Base-by-base conservation (phyloP, 2,113 vertebrate genomes). In the Erythrocercus mccallii region DNA sequence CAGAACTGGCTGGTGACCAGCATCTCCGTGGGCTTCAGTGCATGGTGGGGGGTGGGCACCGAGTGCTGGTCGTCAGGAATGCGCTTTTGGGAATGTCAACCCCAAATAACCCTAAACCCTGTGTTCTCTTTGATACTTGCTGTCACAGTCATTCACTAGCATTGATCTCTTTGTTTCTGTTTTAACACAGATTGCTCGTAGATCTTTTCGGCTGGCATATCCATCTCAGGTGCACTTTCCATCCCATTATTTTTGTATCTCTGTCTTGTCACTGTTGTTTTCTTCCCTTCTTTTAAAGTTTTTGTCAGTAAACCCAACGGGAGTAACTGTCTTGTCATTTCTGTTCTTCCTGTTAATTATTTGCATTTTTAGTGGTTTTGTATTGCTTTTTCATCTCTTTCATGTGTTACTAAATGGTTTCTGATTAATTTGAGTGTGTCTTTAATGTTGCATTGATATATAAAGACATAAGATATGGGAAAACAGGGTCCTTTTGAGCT, bases 171-270 rank as follows among this genome's bases (percentile, higher is more conserved):
- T 84, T 98, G 94, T 97, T 97, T 97, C 95, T 97, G 98, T 96
- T 97, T 96, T 97, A 98, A 98, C 97, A 88, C 98, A 99, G 98
- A 98, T 96, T 96, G 94, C 98, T 98, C 98, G 95, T 97, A 97
- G 98, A 98, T 98, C 96, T 97, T 98, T 96, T 91, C 94, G 94
- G 88, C 97, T 97, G 96, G 96, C 97, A 97, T 98, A 92, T 97
- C 97, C 98, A 97, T 98, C 98, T 97, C 98, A 98, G 98, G 98
- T 98, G 98, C 94, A 97, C 90, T 97, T 97, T 94, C 96, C 95
- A 94, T 96, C 96, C 93, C 94, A 96, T 96, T 96, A 78, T 97
- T 93, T 91, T 91, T 96, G 84, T 95, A 47, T 47, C 51, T 95
- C 37, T 81, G 77, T 95, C 72, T 91, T 82, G 92, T 81, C 51